These are phyloP conservation scores for Ganaspis sp. DNA, from an alignment of 1,140 invertebrate genomes.

Conservation along the genomic window DNA sequence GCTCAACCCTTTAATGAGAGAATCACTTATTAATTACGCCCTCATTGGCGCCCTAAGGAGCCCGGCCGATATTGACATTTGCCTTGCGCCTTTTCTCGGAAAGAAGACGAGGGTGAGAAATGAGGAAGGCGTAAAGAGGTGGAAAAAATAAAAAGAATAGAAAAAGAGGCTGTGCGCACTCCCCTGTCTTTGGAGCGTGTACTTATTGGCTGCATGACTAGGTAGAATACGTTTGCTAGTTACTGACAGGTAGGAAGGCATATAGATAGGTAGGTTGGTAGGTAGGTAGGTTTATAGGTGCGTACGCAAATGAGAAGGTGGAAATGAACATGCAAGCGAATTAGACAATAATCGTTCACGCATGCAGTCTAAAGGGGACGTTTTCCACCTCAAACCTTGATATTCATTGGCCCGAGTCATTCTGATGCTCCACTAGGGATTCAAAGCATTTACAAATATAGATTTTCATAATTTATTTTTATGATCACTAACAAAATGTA, in stretches of 20 bases:
- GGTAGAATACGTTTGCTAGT: conserved; percentile 56
- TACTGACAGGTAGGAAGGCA: conserved; percentile 45
- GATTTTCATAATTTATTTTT: no score
- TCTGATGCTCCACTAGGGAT: background rate
- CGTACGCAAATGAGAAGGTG: conserved; percentile 47
- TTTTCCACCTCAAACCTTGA: conserved; percentile 49
- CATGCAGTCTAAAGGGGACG: conserved; percentile 66
- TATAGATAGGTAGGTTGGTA: conserved; percentile 71
- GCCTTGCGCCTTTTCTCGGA: conserved; percentile 62
- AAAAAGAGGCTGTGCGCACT: conserved; percentile 46
- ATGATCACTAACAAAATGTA: no score
- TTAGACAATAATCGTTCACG: conserved; percentile 74
- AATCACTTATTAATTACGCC: conserved; percentile 71
- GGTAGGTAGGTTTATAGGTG: conserved; percentile 69
- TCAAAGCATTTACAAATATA: background rate
- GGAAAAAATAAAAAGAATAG: conserved; percentile 45
- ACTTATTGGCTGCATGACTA: conserved; percentile 63
- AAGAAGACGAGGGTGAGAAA: conserved; percentile 46
- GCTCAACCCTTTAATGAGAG: no score
- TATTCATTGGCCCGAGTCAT: conserved; percentile 23
- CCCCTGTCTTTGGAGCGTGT: conserved; percentile 74
- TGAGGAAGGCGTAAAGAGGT: conserved; percentile 31
- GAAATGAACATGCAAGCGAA: conserved; percentile 71
- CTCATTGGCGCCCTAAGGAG: conserved; percentile 71
- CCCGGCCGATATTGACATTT: conserved; percentile 73